phyloP scores from a whole-genome alignment of 1,140 invertebrate genomes.

The Trichoplusia ni region DNA sequence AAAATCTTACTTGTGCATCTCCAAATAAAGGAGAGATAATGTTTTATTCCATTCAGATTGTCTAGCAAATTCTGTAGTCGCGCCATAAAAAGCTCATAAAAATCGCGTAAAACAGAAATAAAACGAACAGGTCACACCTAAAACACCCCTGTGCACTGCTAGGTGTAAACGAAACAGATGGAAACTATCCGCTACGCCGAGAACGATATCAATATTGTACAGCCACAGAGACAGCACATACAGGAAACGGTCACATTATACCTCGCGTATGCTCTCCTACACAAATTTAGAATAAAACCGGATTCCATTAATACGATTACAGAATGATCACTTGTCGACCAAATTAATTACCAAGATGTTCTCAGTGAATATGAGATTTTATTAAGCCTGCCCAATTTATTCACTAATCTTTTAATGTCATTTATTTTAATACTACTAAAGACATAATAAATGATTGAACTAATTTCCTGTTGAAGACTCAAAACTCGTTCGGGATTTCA shows the following conservation, averaged over 20 bases:
- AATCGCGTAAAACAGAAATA: too few relatives aligned
- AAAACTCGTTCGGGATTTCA: slow-evolving; percentile 14
- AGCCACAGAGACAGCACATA: not conserved
- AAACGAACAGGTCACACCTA: too few relatives aligned
- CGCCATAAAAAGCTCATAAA: too few relatives aligned
- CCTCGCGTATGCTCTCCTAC: slow-evolving; percentile 1
- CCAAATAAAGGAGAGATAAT: too few relatives aligned
- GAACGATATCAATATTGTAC: too few relatives aligned
- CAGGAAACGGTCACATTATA: not conserved
- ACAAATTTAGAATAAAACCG: slow-evolving; percentile 25
- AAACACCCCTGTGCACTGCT: too few relatives aligned
- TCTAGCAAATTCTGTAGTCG: too few relatives aligned
- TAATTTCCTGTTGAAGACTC: slow-evolving; percentile 26
- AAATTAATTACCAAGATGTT: slow-evolving; percentile 30
- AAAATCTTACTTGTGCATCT: too few relatives aligned
- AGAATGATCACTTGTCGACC: slow-evolving; percentile 25
- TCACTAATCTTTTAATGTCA: slow-evolving; percentile 25
- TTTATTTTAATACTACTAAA: slow-evolving; percentile 16
- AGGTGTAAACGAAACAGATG: too few relatives aligned
- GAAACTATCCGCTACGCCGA: too few relatives aligned
- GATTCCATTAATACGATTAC: slow-evolving; percentile 29
- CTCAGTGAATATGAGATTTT: slow-evolving; percentile 25
- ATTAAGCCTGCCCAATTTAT: slow-evolving; percentile 11
- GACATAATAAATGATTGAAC: slow-evolving; percentile 23
- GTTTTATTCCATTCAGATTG: too few relatives aligned